Conservation (phyloP, 2,888 invertebrate species). For the Quadriops clusia region DNA sequence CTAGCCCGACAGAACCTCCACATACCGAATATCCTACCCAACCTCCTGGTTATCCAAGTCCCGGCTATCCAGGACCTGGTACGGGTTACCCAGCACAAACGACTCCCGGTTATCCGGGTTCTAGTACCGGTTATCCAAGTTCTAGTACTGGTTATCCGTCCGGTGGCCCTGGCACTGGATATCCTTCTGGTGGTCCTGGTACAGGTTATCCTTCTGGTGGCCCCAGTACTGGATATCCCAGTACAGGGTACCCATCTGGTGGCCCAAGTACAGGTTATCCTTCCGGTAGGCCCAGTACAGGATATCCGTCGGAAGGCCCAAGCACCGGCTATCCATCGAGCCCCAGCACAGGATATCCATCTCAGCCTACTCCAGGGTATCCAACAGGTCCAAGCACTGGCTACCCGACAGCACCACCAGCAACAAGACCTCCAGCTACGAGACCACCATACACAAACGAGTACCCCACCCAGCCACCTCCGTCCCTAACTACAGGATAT, state of each 20-base stretch:
- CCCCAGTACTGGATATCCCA: conserved; percentile 17
- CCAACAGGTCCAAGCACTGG: conserved; percentile 17
- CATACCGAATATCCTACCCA: not conserved
- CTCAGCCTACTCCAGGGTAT: conserved; percentile 20
- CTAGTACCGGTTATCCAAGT: no score
- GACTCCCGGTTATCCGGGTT: conserved; percentile 22
- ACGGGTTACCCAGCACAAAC: conserved; percentile 16
- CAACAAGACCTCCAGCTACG: conserved; percentile 8
- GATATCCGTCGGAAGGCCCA: conserved; percentile 5
- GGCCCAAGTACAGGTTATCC: conserved; percentile 19
- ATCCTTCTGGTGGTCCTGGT: no score
- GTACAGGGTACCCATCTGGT: conserved; percentile 9
- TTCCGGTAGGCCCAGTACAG: conserved; percentile 12
- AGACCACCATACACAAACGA: conserved; percentile 6
- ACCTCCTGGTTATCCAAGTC: conserved; percentile 8
- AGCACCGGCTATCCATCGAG: conserved; percentile 11
- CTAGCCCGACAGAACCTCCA: conserved; percentile 12
- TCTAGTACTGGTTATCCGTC: conserved; percentile 18
- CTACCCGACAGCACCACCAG: conserved; percentile 22
- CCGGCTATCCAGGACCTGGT: conserved; percentile 8
- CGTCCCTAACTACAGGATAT: not conserved
- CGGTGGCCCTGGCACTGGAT: conserved; percentile 23
- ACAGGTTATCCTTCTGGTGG: conserved; percentile 16
- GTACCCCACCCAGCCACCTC: not conserved
- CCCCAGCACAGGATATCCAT: conserved; percentile 14